phyloP scores from a whole-genome alignment of 2,797 vertebrate species.

The Silurus lanzhouensis region DNA sequence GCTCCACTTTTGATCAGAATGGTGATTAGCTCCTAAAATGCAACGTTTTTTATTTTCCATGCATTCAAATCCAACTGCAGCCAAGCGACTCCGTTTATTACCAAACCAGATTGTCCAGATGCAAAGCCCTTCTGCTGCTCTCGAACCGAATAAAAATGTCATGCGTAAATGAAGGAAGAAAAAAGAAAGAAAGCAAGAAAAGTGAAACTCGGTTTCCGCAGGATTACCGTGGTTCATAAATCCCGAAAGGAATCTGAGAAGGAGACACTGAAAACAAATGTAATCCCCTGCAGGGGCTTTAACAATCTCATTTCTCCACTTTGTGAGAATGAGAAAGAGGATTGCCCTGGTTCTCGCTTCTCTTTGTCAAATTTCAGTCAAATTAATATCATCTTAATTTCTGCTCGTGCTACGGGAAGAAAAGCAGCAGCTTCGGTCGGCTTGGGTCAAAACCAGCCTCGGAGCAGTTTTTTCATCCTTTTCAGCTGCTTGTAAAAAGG shows the following conservation, averaged over 20 bases:
- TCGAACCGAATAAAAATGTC: slow-evolving; percentile 23
- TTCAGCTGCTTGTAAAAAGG: slow-evolving; percentile 53
- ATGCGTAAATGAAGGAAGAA: slow-evolving; percentile 29
- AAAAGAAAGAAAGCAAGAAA: slow-evolving; percentile 32
- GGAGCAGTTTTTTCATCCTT: slow-evolving; percentile 18
- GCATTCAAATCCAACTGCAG: slow-evolving; percentile 14
- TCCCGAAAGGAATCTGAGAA: slow-evolving; percentile 58
- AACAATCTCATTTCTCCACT: slow-evolving; percentile 61
- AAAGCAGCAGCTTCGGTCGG: background rate
- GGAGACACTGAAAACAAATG: slow-evolving; percentile 61
- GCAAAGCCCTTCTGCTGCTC: slow-evolving; percentile 11
- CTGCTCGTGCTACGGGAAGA: slow-evolving; percentile 26
- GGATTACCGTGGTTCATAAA: slow-evolving; percentile 61
- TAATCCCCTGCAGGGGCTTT: slow-evolving; percentile 58
- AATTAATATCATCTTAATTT: slow-evolving; percentile 62
- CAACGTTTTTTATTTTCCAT: background rate
- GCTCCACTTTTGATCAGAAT: slow-evolving; percentile 37
- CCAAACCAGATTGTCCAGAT: slow-evolving; percentile 10
- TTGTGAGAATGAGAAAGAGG: slow-evolving; percentile 53
- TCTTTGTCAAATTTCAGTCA: slow-evolving; percentile 56
- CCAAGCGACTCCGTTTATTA: background rate
- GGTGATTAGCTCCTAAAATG: slow-evolving; percentile 39
- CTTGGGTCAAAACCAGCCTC: slow-evolving; percentile 34
- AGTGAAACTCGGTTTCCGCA: slow-evolving; percentile 47
- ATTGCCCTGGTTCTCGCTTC: slow-evolving; percentile 37